phyloP scores from a whole-genome alignment of 2,888 invertebrate species.

The Apoda limacodes region DNA sequence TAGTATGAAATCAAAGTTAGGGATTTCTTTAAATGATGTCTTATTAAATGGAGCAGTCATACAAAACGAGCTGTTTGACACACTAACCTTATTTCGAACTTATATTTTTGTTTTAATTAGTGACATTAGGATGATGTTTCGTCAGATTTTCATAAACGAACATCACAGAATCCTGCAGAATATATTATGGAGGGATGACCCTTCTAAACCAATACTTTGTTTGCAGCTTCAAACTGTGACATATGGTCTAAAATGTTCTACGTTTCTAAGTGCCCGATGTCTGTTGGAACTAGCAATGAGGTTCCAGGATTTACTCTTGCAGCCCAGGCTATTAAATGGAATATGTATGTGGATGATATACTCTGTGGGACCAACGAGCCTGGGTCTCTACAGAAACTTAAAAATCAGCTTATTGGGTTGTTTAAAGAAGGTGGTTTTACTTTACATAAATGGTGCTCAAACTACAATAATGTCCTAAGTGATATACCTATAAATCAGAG shows the following conservation, averaged over 20 bases:
- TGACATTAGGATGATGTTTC: slow-evolving; percentile 1
- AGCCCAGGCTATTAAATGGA: slow-evolving; percentile 8
- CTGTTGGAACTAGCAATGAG: slow-evolving; percentile 9
- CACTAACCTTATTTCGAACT: no score
- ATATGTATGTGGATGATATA: slow-evolving; percentile 6
- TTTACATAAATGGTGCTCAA: slow-evolving; percentile 15
- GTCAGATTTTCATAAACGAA: no score
- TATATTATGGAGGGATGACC: no score
- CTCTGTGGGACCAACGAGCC: slow-evolving; percentile 2
- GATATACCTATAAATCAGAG: slow-evolving; percentile 6
- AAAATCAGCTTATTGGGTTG: slow-evolving; percentile 4
- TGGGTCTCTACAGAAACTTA: background rate
- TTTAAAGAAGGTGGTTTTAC: slow-evolving; percentile 6
- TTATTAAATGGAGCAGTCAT: no score
- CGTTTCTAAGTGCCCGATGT: slow-evolving; percentile 10
- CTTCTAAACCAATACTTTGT: slow-evolving; percentile 6
- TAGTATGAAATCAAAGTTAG: slow-evolving; percentile 5
- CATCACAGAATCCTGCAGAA: slow-evolving; percentile 6
- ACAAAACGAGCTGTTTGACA: slow-evolving; percentile 4
- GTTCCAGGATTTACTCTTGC: slow-evolving; percentile 10
- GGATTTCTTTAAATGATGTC: no score
- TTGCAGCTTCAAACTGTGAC: no score
- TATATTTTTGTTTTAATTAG: slow-evolving; percentile 10
- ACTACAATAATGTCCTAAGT: slow-evolving; percentile 1
- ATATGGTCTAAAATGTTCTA: slow-evolving; percentile 10